Evolutionary conservation across 2,797 vertebrate genomes (phyloP).

Genomic region (Aplochiton taeniatus): DNA sequence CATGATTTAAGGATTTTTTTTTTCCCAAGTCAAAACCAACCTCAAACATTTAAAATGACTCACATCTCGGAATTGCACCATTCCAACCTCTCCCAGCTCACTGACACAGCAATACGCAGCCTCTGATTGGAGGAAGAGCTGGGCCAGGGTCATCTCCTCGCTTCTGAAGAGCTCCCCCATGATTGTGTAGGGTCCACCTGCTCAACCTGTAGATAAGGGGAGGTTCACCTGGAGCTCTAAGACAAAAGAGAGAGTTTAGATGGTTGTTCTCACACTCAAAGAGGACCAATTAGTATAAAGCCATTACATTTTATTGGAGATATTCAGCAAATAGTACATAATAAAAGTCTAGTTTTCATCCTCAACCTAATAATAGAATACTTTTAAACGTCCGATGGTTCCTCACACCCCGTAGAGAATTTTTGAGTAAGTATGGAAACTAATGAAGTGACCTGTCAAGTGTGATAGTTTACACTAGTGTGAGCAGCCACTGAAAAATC

Average conservation of each 20-base stretch:
- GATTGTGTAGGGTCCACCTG: slow-evolving; percentile 40
- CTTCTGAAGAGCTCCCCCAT: slow-evolving; percentile 96
- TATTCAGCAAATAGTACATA: no score
- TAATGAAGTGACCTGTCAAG: slow-evolving; percentile 31
- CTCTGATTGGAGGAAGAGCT: slow-evolving; percentile 95
- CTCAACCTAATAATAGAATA: no score
- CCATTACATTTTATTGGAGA: no score
- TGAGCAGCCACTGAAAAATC: slow-evolving; percentile 15
- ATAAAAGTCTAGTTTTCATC: no score
- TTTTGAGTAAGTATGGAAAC: neutral
- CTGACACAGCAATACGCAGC: slow-evolving; percentile 97
- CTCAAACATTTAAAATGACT: no score
- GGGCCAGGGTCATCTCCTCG: slow-evolving; percentile 95
- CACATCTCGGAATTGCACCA: slow-evolving; percentile 97
- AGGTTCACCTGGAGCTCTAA: slow-evolving; percentile 17
- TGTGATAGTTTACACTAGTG: slow-evolving; percentile 44
- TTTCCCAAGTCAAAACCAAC: no score
- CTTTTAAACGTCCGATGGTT: no score
- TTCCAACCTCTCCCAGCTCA: slow-evolving; percentile 93
- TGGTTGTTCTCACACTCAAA: neutral
- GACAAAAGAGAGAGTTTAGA: neutral
- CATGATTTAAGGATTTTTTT: neutral
- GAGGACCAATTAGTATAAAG: neutral
- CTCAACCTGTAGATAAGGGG: slow-evolving; percentile 26
- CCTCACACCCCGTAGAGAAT: no score